Evolutionary conservation across 2,888 invertebrate genomes (phyloP), one percentile per base, ranked within the genome.

Genomic region (Baronia brevicornis): DNA sequence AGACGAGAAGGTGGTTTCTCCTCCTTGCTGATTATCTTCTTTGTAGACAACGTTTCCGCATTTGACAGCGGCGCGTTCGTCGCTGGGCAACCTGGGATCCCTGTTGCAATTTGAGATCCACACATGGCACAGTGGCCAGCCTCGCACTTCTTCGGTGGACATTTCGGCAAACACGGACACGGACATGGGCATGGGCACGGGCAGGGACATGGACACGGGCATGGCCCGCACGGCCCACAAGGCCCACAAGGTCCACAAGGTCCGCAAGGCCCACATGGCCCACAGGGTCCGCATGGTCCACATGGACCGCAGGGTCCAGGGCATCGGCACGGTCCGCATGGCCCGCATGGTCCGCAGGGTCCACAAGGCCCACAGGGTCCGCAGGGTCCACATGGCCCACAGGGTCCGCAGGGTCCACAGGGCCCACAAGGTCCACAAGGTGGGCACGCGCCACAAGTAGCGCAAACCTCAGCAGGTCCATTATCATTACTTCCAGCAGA

Each of bases 361-460:
- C 58, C 54, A 7, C 61, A 61, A 0, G 60, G 58, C 0, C 59
- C 54, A 5, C 61, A 61, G 0, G 63, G 60, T 0, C 58, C 48
- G 3, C 55, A 59, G 0, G 61, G 51, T 0, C 58, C 41, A 25
- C 41, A 46, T 23, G 35, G 45, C 5, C 49, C 47, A 8, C 52
- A 28, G 18, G 46, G 34, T 4, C 31, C 33, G 23, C 54, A 39
- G 5, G 54, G 30, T 6, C 48, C 39, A 15, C 49, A 48, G 0
- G 51, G 44, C 2, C 46, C 42, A 25, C 48, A 45, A 1, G 39
- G 45, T 28, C 22, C 39, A 14, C 60, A 53, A 0, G 67, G 64
- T 0, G 50, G 60, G 36, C 57, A 57, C 1, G 51, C 54, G 3
- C 56, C 52, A 10, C 57, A 51, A 0, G 60, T 53, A 1, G 50